Conservation (phyloP, 2,888 invertebrate species). For the Erpobdella octoculata region DNA sequence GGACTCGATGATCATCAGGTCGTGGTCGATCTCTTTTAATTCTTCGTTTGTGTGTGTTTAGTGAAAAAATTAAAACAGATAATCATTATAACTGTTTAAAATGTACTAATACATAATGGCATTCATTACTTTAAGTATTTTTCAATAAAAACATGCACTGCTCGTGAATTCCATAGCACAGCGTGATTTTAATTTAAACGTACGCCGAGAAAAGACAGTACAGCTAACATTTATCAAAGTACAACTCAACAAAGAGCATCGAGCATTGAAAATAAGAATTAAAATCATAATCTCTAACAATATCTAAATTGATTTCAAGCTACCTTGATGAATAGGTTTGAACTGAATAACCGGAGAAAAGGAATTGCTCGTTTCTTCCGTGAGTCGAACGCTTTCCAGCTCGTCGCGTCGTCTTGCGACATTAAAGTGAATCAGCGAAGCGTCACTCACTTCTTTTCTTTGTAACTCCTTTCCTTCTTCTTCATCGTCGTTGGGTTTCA, state of each 20-base stretch:
- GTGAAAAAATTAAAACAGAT: too few relatives aligned
- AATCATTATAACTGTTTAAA: background rate
- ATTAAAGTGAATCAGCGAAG: background rate
- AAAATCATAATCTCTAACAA: background rate
- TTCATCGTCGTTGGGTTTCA: background rate
- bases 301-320: too few relatives aligned
- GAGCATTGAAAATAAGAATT: background rate
- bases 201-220: background rate
- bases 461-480: background rate
- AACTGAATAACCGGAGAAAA: background rate
- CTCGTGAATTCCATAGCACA: background rate
- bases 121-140: background rate
- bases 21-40: too few relatives aligned
- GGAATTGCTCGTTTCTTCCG: too few relatives aligned
- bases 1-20: background rate
- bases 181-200: background rate
- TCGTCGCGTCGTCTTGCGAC: background rate
- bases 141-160: background rate
- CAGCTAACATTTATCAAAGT: background rate
- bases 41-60: too few relatives aligned
- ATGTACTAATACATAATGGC: background rate
- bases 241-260: background rate
- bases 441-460: background rate
- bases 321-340: constrained; percentile 12
- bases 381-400: background rate